Conservation (phyloP, 2,113 vertebrate genomes). For the Macroglossus sobrinus region DNA sequence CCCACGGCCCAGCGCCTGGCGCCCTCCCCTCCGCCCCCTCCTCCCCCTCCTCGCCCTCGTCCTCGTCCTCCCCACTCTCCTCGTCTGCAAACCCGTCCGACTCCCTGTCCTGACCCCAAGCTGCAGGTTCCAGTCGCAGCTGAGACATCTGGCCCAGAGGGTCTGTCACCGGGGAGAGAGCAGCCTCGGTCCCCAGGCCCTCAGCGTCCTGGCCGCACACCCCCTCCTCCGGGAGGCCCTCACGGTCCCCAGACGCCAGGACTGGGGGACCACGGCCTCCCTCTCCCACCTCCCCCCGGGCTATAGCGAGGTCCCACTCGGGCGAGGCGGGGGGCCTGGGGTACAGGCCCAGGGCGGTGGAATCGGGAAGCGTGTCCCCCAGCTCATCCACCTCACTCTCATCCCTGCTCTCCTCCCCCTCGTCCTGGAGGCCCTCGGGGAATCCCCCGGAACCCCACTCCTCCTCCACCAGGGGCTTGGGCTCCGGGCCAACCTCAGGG, state of each 20-base stretch:
- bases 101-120: constrained; percentile 57
- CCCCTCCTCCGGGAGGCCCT: accelerated
- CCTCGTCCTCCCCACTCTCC: constrained; percentile 69
- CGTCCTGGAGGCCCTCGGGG: constrained; percentile 31
- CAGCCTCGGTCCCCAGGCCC: constrained; percentile 47
- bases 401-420: background rate
- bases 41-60: constrained; percentile 6
- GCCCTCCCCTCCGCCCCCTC: background rate
- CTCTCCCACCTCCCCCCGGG: background rate
- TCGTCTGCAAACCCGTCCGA: constrained; percentile 67
- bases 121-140: background rate
- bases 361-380: constrained; percentile 79
- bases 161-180: constrained; percentile 25
- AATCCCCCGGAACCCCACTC: background rate
- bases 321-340: constrained; percentile 32
- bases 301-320: background rate
- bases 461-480: background rate
- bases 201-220: constrained; percentile 42
- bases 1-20: background rate
- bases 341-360: constrained; percentile 69
- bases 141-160: background rate
- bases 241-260: accelerated
- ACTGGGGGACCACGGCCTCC: accelerated
- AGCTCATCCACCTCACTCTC: constrained; percentile 56
- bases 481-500: background rate